These are phyloP conservation scores for Campylomormyrus tamandua DNA, from an alignment of 2,113 vertebrate species.

Conservation along the genomic window DNA sequence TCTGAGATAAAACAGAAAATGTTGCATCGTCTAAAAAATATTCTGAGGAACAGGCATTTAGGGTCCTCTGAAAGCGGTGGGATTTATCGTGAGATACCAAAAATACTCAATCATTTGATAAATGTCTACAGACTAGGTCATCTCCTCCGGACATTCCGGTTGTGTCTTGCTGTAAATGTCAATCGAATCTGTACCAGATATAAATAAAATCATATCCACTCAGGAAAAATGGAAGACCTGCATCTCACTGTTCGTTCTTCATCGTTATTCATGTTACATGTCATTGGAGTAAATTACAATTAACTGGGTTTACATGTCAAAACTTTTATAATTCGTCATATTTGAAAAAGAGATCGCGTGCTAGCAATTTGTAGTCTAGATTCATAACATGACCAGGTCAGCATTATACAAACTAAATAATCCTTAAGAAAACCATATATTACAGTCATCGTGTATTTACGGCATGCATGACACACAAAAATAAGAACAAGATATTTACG, in stretches of 20 bases:
- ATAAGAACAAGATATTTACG: not conserved
- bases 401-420: not conserved
- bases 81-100: not conserved
- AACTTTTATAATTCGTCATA: not conserved
- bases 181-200: not conserved
- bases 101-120: not conserved
- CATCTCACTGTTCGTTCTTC: not conserved
- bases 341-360: not conserved
- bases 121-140: not conserved
- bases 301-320: not conserved
- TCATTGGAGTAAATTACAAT: not conserved
- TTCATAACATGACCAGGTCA: not conserved
- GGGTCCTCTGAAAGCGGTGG: not conserved
- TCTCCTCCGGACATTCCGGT: not conserved
- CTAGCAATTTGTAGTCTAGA: not conserved
- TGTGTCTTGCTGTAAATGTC: not conserved
- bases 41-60: not conserved
- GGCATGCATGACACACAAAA: not conserved
- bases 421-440: not conserved
- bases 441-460: not conserved
- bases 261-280: not conserved
- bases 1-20: not conserved
- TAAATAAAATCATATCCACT: not conserved
- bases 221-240: not conserved
- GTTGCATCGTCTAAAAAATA: not conserved